phyloP scores from a whole-genome alignment of 2,113 vertebrate species.

The Spilogale gracilis region DNA sequence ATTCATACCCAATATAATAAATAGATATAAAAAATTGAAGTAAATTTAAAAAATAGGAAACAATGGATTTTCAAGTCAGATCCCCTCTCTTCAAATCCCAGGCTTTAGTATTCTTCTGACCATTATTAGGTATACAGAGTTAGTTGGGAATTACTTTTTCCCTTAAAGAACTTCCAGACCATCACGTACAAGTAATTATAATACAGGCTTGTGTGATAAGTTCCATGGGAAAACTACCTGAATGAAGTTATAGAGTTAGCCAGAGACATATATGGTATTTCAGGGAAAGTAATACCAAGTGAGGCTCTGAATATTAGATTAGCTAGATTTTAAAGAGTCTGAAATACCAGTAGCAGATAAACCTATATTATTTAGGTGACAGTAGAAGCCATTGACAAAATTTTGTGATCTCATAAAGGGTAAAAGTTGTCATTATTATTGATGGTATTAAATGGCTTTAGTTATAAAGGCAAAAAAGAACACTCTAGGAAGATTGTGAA shows the following conservation, averaged over 20 bases:
- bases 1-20: slow-evolving; percentile 6
- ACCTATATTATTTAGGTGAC: slow-evolving; percentile 27
- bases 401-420: not conserved
- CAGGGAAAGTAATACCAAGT: not conserved
- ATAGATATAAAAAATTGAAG: not conserved
- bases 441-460: not conserved
- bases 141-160: not conserved
- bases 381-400: slow-evolving; percentile 23
- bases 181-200: not conserved
- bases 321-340: slow-evolving; percentile 18
- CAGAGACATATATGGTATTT: not conserved
- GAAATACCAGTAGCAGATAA: not conserved
- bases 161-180: not conserved
- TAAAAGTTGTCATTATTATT: slow-evolving; percentile 16
- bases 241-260: not conserved
- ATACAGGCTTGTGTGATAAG: not conserved
- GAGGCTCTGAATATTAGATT: not conserved
- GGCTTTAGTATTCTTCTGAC: not conserved
- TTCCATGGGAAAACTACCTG: not conserved
- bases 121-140: not conserved
- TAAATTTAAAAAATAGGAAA: not conserved
- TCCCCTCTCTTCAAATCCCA: not conserved
- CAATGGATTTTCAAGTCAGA: not conserved
- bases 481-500: not conserved
- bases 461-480: slow-evolving; percentile 34